These are phyloP conservation scores for Leguminivora glycinivorella DNA, from an alignment of 1,140 invertebrate species.

Conservation along the genomic window DNA sequence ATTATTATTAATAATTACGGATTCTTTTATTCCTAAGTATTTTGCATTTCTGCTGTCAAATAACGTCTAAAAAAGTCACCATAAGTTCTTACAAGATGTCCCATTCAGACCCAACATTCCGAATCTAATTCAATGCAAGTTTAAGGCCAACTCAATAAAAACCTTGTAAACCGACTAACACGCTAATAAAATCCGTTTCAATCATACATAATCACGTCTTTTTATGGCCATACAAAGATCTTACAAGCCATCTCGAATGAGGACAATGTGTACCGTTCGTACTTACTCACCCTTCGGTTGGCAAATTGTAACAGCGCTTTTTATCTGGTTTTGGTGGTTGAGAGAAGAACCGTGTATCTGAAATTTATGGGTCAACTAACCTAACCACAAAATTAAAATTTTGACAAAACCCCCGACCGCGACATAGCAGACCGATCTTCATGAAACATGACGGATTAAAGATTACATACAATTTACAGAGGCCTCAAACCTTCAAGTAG, in stretches of 20 bases:
- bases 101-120: not conserved
- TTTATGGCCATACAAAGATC: not conserved
- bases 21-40: too few relatives aligned
- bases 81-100: not conserved
- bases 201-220: slow-evolving; percentile 11
- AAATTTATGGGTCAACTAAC: not conserved
- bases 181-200: slow-evolving; percentile 18
- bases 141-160: slow-evolving; percentile 1
- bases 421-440: too few relatives aligned
- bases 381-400: too few relatives aligned
- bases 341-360: not conserved
- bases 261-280: slow-evolving; percentile 6
- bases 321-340: not conserved
- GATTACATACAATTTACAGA: too few relatives aligned
- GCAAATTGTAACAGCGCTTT: slow-evolving; percentile 4
- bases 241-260: slow-evolving; percentile 20
- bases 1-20: too few relatives aligned
- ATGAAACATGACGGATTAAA: too few relatives aligned
- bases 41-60: too few relatives aligned
- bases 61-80: too few relatives aligned
- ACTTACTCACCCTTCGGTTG: not conserved
- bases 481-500: too few relatives aligned
- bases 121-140: not conserved
- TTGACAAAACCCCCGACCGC: too few relatives aligned
- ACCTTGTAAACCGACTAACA: slow-evolving; percentile 15